These are phyloP conservation scores for Clarias laeviceps DNA, from an alignment of 2,797 vertebrate species.

Conservation along the genomic window DNA sequence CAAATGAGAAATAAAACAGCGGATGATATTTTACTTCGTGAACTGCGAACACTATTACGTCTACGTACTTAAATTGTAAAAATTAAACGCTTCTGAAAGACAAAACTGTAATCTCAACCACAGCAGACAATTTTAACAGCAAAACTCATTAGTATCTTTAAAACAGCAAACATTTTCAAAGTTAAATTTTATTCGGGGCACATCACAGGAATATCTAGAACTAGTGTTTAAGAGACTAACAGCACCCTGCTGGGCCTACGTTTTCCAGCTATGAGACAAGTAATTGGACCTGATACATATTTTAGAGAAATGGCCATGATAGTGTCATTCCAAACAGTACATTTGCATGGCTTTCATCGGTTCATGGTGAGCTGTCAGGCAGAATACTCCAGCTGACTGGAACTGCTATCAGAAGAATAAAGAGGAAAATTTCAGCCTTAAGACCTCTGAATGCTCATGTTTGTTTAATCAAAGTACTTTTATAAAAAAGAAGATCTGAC, in stretches of 20 bases:
- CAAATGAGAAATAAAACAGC: neutral
- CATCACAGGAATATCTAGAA: neutral
- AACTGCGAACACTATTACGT: neutral
- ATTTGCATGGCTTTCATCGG: conserved; percentile 81
- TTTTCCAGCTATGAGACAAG: conserved; percentile 5
- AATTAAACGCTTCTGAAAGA: neutral
- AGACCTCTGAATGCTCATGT: conserved; percentile 59
- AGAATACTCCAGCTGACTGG: conserved; percentile 65
- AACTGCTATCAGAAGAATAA: conserved; percentile 57
- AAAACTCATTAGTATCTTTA: neutral
- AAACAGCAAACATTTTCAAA: neutral
- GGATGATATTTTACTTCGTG: neutral
- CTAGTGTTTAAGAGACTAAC: conserved; percentile 32
- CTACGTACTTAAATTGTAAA: neutral
- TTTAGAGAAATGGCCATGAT: conserved; percentile 61
- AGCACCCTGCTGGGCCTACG: conserved; percentile 28
- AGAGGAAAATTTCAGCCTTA: conserved; percentile 63
- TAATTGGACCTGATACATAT: conserved; percentile 48
- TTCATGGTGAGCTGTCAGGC: conserved; percentile 70
- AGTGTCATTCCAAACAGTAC: conserved; percentile 73
- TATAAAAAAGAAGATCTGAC: conserved; percentile 39
- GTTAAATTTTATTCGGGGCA: neutral
- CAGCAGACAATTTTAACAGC: neutral
- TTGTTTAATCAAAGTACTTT: conserved; percentile 9
- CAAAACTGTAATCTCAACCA: neutral